Conservation (phyloP, 2,113 vertebrate genomes). For the Salvelinus fontinalis region DNA sequence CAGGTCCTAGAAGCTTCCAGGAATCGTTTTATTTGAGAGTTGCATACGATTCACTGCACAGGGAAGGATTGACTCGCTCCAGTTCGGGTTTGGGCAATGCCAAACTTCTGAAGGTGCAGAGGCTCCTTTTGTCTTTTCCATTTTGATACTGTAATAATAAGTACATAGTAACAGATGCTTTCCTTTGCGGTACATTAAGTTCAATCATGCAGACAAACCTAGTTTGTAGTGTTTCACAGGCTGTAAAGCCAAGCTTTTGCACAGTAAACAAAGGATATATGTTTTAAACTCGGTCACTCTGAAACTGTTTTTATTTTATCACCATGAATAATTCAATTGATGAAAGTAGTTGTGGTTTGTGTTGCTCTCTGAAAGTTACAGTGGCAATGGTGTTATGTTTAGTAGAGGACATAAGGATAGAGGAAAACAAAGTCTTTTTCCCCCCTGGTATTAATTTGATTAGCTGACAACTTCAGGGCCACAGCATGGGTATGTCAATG, state of each 20-base stretch:
- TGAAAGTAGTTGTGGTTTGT: not conserved
- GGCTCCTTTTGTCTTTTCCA: too few species aligned
- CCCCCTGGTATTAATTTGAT: conserved; percentile 22
- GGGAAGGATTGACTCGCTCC: too few species aligned
- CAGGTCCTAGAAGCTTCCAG: too few species aligned
- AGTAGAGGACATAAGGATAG: conserved; percentile 19
- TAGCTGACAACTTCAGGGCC: conserved; percentile 45
- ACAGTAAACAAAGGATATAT: not conserved
- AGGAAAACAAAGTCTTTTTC: conserved; percentile 17
- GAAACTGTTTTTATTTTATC: not conserved
- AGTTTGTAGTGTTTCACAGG: too few species aligned
- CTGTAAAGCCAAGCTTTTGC: not conserved
- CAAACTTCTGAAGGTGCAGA: too few species aligned
- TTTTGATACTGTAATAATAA: too few species aligned
- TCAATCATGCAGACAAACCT: too few species aligned
- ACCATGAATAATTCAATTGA: conserved; percentile 12
- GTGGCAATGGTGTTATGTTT: conserved; percentile 19
- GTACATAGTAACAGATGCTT: too few species aligned
- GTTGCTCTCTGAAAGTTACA: conserved; percentile 8
- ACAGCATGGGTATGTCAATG: conserved; percentile 30
- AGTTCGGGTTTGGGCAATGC: too few species aligned
- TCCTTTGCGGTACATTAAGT: too few species aligned
- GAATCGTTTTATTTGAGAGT: too few species aligned
- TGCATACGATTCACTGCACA: too few species aligned
- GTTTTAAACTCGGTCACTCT: not conserved